Percentiles rank a stretch among this genome's conserved stretches.
Evolutionary conservation across 2,113 vertebrate genomes (phyloP).

Genomic region (Neodontobutis hainanensis): DNA sequence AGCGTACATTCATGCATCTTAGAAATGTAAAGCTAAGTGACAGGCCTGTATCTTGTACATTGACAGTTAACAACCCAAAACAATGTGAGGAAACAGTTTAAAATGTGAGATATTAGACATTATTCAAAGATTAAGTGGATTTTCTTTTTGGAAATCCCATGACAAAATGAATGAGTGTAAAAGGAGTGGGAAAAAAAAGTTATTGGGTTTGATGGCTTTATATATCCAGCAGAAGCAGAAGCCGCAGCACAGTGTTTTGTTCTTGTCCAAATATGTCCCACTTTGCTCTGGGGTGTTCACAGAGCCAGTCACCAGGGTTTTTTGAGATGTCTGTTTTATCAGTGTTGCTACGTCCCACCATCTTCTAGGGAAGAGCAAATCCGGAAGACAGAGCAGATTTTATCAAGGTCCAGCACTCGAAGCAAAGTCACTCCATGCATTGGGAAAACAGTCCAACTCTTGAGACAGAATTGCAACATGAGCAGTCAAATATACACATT

Average conservation of each 20-base stretch:
- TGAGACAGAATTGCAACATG: slow-evolving; percentile 31
- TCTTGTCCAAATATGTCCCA: slow-evolving; percentile 22
- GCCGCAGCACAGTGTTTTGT: slow-evolving; percentile 14
- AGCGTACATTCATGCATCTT: slow-evolving; percentile 70
- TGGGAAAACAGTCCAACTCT: slow-evolving; percentile 18
- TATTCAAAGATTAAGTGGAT: not conserved
- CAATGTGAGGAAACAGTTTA: not conserved
- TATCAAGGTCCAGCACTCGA: slow-evolving; percentile 25
- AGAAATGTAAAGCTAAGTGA: slow-evolving; percentile 46
- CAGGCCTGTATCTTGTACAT: not conserved
- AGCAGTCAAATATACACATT: slow-evolving; percentile 34
- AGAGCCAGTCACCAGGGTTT: slow-evolving; percentile 33
- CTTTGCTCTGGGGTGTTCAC: slow-evolving; percentile 38
- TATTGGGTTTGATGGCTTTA: slow-evolving; percentile 46
- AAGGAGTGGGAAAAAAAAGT: slow-evolving; percentile 33
- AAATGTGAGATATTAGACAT: not conserved
- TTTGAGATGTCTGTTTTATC: slow-evolving; percentile 26
- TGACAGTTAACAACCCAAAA: no score
- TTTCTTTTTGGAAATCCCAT: not conserved
- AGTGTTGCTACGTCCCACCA: slow-evolving; percentile 31
- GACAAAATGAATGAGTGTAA: slow-evolving; percentile 28
- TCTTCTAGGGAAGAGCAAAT: slow-evolving; percentile 32
- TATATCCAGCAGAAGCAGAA: slow-evolving; percentile 33
- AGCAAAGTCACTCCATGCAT: slow-evolving; percentile 11
- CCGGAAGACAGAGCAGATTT: slow-evolving; percentile 39